These are phyloP conservation scores for Ceratosolen fusciceps DNA, from an alignment of 1,140 invertebrate genomes.

Conservation along the genomic window DNA sequence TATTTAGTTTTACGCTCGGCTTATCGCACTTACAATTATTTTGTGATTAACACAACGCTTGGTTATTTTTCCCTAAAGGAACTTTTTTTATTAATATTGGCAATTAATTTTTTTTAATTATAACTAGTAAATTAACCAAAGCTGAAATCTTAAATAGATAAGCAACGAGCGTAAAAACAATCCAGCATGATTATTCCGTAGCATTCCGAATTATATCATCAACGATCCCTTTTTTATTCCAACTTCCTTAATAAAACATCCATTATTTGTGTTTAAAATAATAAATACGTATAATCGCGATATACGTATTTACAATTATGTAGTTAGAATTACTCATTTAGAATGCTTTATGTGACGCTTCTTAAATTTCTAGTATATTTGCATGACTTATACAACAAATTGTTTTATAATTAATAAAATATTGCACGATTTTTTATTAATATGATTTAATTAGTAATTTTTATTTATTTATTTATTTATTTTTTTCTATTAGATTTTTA, in stretches of 20 bases:
- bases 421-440: neutral
- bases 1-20: constrained; percentile 63
- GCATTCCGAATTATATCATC: neutral
- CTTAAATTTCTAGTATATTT: constrained; percentile 1
- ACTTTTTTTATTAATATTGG: constrained; percentile 11
- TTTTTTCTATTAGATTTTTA: no score
- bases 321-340: constrained; percentile 26
- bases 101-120: neutral
- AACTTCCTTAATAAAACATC: constrained; percentile 9
- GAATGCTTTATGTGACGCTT: constrained; percentile 30
- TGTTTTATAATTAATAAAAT: neutral
- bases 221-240: constrained; percentile 8
- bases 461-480: neutral
- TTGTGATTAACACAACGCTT: neutral
- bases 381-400: constrained; percentile 19
- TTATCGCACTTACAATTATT: constrained; percentile 26
- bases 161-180: constrained; percentile 42
- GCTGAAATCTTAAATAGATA: neutral
- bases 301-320: constrained; percentile 21
- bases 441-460: neutral
- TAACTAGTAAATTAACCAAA: constrained; percentile 11
- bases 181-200: constrained; percentile 31
- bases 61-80: neutral
- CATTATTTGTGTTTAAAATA: constrained; percentile 17
- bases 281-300: no score